Conservation (phyloP, 2,888 invertebrate species). For the Anarsia innoxiella region DNA sequence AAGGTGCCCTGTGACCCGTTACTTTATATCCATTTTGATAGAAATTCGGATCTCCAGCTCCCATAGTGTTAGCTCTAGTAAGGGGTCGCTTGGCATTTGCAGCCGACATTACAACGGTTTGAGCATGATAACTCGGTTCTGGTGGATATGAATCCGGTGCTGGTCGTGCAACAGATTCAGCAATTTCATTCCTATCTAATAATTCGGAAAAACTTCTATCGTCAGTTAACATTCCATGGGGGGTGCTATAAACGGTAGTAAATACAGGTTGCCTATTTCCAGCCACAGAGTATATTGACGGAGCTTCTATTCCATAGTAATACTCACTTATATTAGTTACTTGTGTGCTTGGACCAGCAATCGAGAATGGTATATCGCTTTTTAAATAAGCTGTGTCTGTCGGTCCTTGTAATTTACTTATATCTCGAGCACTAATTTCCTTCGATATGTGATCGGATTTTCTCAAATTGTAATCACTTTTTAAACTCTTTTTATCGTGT, state of each 20-base stretch:
- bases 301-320: constrained; percentile 70
- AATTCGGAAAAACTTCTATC: constrained; percentile 80
- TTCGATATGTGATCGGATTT: constrained; percentile 39
- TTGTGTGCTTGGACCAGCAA: constrained; percentile 40
- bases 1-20: constrained; percentile 79
- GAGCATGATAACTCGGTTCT: constrained; percentile 74
- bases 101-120: constrained; percentile 67
- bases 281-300: constrained; percentile 84
- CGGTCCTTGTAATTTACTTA: constrained; percentile 47
- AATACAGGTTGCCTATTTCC: constrained; percentile 82
- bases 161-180: constrained; percentile 45
- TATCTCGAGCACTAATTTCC: constrained; percentile 45
- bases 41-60: constrained; percentile 65
- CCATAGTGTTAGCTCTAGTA: constrained; percentile 75
- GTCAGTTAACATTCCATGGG: constrained; percentile 77
- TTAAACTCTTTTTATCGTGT: constrained; percentile 45
- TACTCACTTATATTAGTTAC: constrained; percentile 55
- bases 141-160: constrained; percentile 66
- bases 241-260: constrained; percentile 84
- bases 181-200: constrained; percentile 76
- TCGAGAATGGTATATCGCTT: constrained; percentile 42
- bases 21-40: constrained; percentile 80
- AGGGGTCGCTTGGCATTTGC: constrained; percentile 63
- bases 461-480: constrained; percentile 46
- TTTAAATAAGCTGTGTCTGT: constrained; percentile 43